These are phyloP conservation scores for Stenotaenia linearis DNA, from an alignment of 2,888 invertebrate genomes.

Conservation along the genomic window DNA sequence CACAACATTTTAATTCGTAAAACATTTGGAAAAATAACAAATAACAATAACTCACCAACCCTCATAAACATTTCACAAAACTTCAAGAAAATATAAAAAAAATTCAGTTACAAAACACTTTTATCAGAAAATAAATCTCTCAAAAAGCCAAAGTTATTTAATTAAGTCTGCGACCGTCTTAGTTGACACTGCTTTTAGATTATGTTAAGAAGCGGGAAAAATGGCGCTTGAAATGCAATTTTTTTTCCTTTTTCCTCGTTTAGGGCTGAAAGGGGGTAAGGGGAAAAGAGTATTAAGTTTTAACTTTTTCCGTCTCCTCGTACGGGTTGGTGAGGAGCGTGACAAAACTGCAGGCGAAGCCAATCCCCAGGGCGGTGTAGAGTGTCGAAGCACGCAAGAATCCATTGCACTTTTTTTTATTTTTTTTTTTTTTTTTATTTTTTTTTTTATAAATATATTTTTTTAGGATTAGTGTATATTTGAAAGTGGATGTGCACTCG, in stretches of 20 bases:
- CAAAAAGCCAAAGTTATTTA: too few species aligned
- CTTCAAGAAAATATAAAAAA: too few species aligned
- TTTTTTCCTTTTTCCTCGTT: neutral
- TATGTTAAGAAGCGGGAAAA: neutral
- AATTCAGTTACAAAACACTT: neutral
- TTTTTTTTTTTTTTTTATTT: too few species aligned
- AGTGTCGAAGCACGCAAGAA: neutral
- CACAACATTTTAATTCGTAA: too few species aligned
- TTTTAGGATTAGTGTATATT: neutral
- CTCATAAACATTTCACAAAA: too few species aligned
- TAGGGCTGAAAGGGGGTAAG: neutral
- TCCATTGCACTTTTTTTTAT: neutral
- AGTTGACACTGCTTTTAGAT: neutral
- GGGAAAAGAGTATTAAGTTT: neutral
- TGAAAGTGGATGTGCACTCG: neutral
- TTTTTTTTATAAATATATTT: neutral
- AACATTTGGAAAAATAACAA: too few species aligned
- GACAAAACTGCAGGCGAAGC: slow-evolving; percentile 10
- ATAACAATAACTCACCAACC: too few species aligned
- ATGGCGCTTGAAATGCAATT: neutral
- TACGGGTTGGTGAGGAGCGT: neutral
- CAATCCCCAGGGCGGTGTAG: neutral
- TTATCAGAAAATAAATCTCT: neutral
- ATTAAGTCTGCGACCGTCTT: too few species aligned
- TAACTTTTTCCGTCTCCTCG: neutral